These are phyloP conservation scores for Urocitellus parryii DNA, from an alignment of 2,113 vertebrate species.

Conservation along the genomic window DNA sequence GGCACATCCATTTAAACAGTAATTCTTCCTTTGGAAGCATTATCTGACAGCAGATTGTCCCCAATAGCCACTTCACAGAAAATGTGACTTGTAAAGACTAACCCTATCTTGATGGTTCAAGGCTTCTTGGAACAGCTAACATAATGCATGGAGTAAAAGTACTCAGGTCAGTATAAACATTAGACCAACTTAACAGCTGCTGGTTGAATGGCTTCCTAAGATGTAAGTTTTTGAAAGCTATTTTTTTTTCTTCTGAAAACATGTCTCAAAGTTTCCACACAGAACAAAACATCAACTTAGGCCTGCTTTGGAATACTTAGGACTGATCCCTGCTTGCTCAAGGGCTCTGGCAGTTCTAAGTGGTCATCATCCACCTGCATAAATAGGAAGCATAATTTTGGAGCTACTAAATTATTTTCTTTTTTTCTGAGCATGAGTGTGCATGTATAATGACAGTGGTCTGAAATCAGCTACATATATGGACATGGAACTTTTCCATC, in stretches of 20 bases:
- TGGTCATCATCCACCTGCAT: not conserved
- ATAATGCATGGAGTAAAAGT: slow-evolving; percentile 84
- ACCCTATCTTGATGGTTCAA: slow-evolving; percentile 89
- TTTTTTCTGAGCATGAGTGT: not conserved
- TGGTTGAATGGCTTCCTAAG: slow-evolving; percentile 83
- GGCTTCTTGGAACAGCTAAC: slow-evolving; percentile 86
- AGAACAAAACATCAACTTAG: slow-evolving; percentile 80
- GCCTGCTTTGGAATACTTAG: slow-evolving; percentile 67
- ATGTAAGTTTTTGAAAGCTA: slow-evolving; percentile 83
- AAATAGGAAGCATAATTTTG: not conserved
- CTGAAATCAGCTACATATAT: not conserved
- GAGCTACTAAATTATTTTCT: not conserved
- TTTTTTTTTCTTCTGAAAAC: slow-evolving; percentile 78
- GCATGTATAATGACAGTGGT: not conserved
- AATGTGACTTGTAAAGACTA: slow-evolving; percentile 91
- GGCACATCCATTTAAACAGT: slow-evolving; percentile 89
- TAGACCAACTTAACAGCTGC: slow-evolving; percentile 85
- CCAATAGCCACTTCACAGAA: slow-evolving; percentile 90
- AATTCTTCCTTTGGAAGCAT: slow-evolving; percentile 92
- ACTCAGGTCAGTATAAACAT: slow-evolving; percentile 88
- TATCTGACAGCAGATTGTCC: slow-evolving; percentile 89
- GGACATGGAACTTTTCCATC: not conserved
- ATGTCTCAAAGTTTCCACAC: slow-evolving; percentile 80
- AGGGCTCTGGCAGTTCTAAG: slow-evolving; percentile 9
- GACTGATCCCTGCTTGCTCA: not conserved